These are phyloP conservation scores for Ceyx melanurus DNA, from an alignment of 2,113 vertebrate species.

Conservation along the genomic window DNA sequence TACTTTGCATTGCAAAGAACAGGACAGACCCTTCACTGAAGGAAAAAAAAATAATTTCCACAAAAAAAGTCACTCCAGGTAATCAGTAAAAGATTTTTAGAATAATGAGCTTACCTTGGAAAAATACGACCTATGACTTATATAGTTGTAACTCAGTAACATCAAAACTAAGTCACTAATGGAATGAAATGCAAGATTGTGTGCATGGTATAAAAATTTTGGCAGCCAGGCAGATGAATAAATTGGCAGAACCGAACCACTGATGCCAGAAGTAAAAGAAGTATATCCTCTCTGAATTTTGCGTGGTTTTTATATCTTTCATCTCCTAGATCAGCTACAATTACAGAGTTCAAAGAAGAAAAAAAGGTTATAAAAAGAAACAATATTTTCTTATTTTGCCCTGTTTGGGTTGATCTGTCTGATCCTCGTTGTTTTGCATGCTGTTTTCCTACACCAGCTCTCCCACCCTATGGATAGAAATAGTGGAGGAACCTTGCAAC, in stretches of 20 bases:
- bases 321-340: background rate
- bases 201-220: background rate
- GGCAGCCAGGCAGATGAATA: background rate
- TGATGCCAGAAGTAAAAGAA: background rate
- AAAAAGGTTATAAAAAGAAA: background rate
- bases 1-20: background rate
- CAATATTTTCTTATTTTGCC: background rate
- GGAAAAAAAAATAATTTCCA: background rate
- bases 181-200: background rate
- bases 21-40: background rate
- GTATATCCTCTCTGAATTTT: background rate
- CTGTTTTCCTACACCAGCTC: background rate
- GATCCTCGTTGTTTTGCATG: background rate
- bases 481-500: background rate
- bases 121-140: slow-evolving; percentile 9
- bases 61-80: background rate
- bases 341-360: background rate
- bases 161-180: slow-evolving; percentile 18
- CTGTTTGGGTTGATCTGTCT: background rate
- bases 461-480: background rate
- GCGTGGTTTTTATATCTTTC: background rate
- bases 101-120: slow-evolving; percentile 14
- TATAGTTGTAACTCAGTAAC: background rate
- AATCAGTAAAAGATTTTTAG: background rate
- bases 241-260: background rate